A percentile compares a stretch with the other conserved stretches of the same genome.
Conservation (phyloP, 2,113 vertebrate species). For the Amblyopsis rosae region DNA sequence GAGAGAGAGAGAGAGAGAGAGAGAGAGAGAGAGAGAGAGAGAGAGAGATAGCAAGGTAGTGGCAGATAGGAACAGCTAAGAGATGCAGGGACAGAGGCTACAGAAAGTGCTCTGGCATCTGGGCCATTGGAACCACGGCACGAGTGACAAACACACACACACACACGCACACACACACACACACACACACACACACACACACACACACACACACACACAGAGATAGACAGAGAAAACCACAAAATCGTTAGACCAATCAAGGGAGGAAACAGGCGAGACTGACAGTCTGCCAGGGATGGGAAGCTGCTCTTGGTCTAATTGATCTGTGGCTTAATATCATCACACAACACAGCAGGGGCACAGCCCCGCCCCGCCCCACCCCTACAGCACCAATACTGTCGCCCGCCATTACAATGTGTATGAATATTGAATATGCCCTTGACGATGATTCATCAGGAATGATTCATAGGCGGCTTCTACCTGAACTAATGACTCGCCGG, state of each 20-base stretch:
- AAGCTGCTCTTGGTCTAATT: conserved; percentile 64
- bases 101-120: conserved; percentile 47
- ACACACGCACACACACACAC: conserved; percentile 14
- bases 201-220: conserved; percentile 21
- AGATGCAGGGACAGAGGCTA: conserved; percentile 43
- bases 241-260: conserved; percentile 63
- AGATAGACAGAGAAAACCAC: conserved; percentile 38
- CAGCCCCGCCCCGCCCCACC: conserved; percentile 16
- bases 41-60: conserved; percentile 1
- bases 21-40: neutral
- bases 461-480: conserved; percentile 61
- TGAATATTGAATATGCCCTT: conserved; percentile 47
- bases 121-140: conserved; percentile 27
- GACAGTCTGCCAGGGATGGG: conserved; percentile 54
- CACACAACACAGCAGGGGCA: conserved; percentile 39
- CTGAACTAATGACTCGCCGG: conserved; percentile 63
- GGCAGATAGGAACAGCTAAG: conserved; percentile 60
- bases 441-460: conserved; percentile 64
- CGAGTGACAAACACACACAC: conserved; percentile 23
- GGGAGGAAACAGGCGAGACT: conserved; percentile 63
- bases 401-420: conserved; percentile 53
- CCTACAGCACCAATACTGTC: conserved; percentile 31
- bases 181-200: conserved; percentile 25
- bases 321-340: conserved; percentile 61
- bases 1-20: conserved; percentile 23